Base-by-base conservation (phyloP, 2,888 invertebrate species). In the Ophion ellenae region DNA sequence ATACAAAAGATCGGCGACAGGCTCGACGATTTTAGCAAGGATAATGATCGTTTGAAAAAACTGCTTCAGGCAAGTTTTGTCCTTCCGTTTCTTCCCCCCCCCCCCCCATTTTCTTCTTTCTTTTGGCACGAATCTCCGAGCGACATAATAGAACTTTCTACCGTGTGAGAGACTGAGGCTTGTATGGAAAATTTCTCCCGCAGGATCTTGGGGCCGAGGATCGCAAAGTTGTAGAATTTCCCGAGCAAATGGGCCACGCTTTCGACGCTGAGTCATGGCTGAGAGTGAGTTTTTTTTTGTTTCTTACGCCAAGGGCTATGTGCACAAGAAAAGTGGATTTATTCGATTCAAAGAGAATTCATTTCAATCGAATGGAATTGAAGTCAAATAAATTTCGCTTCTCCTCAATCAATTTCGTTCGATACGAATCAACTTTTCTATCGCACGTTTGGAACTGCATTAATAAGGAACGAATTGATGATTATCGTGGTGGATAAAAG, bases 231-330 rank as follows among this genome's bases (percentile, higher is more conserved):
- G 75, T 28, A 82, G 84, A 86, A 81, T 84, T 80, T 64, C 84
- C 69, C 36, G 88, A 87, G 47, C 84, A 87, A 61, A 74, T 82
- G 67, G 82, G 77, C 20, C 84, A 85, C 47, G 86, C 85, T 45
- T 92, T 92, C 86, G 90, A 92, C 74, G 86, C 91, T 45, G 91
- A 92, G 66, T 87, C 88, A 45, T 92, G 92, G 92, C 81, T 92
- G 28, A 89, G 87, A 67, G 91, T 92, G 75, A 87, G 87, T 84
- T 74, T 14, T 17, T 17, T 14, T 53, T 20, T 14, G n/a, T 24
- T 66, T 20, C 63, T 53, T 53, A 17, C 67, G 67, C 77, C 77
- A 40, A n/a, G 24, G 66, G 67, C 57, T 67, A 36, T 66, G 67
- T 53, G 24, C 67, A 59, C 57, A 66, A 67, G 69, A 69, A 78